Conservation (phyloP, 2,113 vertebrate species). For the Burhinus oedicnemus region DNA sequence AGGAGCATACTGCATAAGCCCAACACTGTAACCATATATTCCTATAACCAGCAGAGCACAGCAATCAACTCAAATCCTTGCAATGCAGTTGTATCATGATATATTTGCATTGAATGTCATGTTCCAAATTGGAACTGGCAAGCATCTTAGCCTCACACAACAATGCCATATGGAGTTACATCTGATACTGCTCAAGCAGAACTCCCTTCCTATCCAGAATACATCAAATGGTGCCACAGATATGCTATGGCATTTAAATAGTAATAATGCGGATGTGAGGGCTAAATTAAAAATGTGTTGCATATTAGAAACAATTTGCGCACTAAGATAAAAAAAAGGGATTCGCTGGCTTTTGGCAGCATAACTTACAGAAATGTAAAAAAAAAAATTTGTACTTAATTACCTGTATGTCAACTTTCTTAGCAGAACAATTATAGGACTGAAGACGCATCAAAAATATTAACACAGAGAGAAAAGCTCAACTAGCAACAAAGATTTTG, state of each 20-base stretch:
- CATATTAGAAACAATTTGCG: conserved; percentile 63
- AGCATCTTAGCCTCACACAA: conserved; percentile 34
- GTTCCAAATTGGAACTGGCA: conserved; percentile 70
- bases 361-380: conserved; percentile 41
- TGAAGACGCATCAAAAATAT: neutral
- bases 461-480: neutral
- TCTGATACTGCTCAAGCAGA: conserved; percentile 70
- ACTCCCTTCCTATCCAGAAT: conserved; percentile 63
- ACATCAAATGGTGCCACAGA: conserved; percentile 71
- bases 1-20: neutral
- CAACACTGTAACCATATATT: neutral
- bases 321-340: conserved; percentile 22
- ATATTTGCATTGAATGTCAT: conserved; percentile 61
- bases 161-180: conserved; percentile 77
- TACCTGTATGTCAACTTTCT: neutral
- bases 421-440: neutral
- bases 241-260: conserved; percentile 77
- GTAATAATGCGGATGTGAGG: conserved; percentile 58
- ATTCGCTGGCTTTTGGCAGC: conserved; percentile 44
- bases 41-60: neutral
- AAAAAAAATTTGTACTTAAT: neutral
- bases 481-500: neutral
- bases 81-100: conserved; percentile 24
- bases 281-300: conserved; percentile 71
- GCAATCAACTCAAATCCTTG: conserved; percentile 4